Percentiles rank a stretch among this genome's conserved stretches.
Conservation (phyloP, 1,140 invertebrate species). For the Ips typographus region DNA sequence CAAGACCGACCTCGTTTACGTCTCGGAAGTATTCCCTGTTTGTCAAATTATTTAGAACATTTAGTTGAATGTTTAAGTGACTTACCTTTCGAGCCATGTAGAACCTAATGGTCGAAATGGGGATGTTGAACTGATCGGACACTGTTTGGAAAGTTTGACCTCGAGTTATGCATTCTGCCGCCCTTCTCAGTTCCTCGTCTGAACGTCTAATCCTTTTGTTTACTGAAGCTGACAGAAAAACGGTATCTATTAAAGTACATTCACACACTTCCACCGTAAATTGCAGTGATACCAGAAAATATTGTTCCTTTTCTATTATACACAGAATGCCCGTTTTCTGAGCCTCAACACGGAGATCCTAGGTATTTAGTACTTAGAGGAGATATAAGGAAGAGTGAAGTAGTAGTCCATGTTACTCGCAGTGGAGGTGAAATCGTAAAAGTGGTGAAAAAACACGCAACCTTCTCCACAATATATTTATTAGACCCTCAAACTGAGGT, state of each 20-base stretch:
- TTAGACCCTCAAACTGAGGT: too few species aligned
- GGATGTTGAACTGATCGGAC: slow-evolving; percentile 80
- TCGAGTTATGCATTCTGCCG: slow-evolving; percentile 75
- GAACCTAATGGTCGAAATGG: slow-evolving; percentile 80
- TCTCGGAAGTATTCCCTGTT: slow-evolving; percentile 67
- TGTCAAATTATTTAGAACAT: background rate
- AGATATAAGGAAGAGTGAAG: too few species aligned
- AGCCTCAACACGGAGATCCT: too few species aligned
- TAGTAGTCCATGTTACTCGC: too few species aligned
- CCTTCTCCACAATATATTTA: too few species aligned
- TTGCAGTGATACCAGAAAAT: background rate
- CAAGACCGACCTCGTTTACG: slow-evolving; percentile 66
- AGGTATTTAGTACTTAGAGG: too few species aligned
- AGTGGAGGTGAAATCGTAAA: too few species aligned
- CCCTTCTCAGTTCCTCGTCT: slow-evolving; percentile 72
- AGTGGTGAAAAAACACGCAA: too few species aligned
- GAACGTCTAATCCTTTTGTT: slow-evolving; percentile 61
- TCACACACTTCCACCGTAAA: background rate
- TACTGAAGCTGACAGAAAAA: slow-evolving; percentile 42
- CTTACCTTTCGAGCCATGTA: slow-evolving; percentile 73
- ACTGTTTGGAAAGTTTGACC: slow-evolving; percentile 81
- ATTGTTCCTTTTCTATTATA: too few species aligned
- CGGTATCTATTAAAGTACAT: background rate
- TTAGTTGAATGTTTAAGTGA: background rate
- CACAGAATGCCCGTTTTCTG: background rate